These are phyloP conservation scores for Rhabdornis inornatus DNA, from an alignment of 2,113 vertebrate genomes.

Conservation along the genomic window DNA sequence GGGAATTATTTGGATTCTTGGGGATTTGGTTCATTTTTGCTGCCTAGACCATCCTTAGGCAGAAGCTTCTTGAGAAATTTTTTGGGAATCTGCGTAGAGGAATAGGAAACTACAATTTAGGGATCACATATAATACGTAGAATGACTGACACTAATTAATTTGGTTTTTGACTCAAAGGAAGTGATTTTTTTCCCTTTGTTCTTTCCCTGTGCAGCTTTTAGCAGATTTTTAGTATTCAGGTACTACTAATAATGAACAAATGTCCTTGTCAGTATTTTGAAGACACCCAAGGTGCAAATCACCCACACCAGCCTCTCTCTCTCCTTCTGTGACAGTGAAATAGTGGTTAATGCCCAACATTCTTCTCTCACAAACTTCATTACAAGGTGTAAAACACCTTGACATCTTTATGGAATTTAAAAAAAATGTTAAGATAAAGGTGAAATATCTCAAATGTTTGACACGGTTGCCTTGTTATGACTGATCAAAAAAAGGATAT, in stretches of 20 bases:
- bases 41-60: neutral
- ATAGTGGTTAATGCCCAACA: neutral
- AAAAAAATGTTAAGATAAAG: neutral
- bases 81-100: neutral
- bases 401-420: neutral
- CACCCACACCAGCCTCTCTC: neutral
- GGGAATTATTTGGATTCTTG: fast-evolving
- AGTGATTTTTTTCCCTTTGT: fast-evolving
- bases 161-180: neutral
- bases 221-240: neutral
- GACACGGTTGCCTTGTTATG: neutral
- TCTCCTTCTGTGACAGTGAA: neutral
- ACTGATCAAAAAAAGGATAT: neutral
- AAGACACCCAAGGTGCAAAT: neutral
- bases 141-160: neutral
- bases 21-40: neutral
- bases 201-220: neutral
- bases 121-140: neutral
- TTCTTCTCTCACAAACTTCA: neutral
- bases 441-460: neutral
- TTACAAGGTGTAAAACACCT: neutral
- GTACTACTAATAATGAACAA: neutral
- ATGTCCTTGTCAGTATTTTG: neutral
- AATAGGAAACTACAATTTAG: neutral
- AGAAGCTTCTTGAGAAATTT: neutral